Conservation (phyloP, 1,140 invertebrate genomes). For the Bursaphelenchus mucronatus region DNA sequence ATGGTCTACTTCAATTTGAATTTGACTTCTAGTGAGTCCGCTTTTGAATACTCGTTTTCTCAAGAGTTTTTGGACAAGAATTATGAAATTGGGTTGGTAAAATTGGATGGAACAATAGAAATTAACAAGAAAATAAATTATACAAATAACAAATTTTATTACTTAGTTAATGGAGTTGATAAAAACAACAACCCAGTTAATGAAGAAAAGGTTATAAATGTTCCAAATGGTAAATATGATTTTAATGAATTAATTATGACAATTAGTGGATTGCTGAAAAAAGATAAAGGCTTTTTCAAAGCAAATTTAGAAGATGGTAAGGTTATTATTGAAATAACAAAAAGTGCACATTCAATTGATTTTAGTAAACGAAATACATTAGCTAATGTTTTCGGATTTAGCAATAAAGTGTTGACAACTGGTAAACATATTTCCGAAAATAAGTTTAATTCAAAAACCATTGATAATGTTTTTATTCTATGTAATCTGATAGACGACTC, state of each 20-base stretch:
- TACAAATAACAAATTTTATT: conserved; percentile 8
- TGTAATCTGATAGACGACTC: not conserved
- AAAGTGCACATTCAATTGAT: conserved; percentile 7
- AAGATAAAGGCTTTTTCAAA: conserved; percentile 7
- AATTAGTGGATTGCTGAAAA: conserved; percentile 7
- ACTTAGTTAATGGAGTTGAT: conserved; percentile 3
- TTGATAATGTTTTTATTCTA: conserved; percentile 13
- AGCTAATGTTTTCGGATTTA: conserved; percentile 6
- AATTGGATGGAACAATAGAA: not conserved
- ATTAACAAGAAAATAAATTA: too few species aligned
- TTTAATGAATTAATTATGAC: conserved; percentile 5
- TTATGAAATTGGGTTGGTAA: conserved; percentile 1
- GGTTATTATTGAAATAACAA: conserved; percentile 3
- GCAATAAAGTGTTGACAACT: not conserved
- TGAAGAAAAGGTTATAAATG: conserved; percentile 5
- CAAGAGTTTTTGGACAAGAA: conserved; percentile 6
- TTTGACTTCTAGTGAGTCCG: too few species aligned
- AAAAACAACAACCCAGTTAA: conserved; percentile 3
- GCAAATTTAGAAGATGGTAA: conserved; percentile 6
- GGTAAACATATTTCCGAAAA: not conserved
- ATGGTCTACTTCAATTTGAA: conserved; percentile 7
- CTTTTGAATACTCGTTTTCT: conserved; percentile 4
- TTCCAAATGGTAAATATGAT: conserved; percentile 7
- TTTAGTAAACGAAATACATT: conserved; percentile 5
- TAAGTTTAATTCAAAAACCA: conserved; percentile 13